Base-by-base conservation (phyloP, 2,113 vertebrate species). In the Talpa occidentalis region DNA sequence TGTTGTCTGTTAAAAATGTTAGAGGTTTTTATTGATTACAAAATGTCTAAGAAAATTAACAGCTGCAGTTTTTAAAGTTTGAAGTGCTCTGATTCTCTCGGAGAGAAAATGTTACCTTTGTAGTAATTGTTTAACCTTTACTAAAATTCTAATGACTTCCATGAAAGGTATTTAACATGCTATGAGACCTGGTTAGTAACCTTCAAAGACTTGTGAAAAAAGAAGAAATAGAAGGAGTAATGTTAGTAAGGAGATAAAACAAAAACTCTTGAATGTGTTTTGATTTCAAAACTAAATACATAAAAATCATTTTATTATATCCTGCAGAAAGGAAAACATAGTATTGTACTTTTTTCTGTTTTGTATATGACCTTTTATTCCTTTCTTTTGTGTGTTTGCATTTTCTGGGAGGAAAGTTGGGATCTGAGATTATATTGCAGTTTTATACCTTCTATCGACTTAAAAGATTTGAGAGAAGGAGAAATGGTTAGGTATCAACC, bases 41-140 rank as follows among this genome's bases (percentile, higher is more conserved):
- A 72, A 84, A 83, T 94, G 40, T 86, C 32, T 90, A 72, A 86
- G 62, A 95, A 96, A 93, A 64, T 78, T 90, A 90, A 59, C 37
- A 88, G 79, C 52, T 92, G 26, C 72, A 70, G 10, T 95, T 97
- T 97, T 95, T 93, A 87, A 93, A 94, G 76, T 94, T 49, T 96
- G 73, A 96, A 93, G 59, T 91, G 17, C 72, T 79, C 35, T 93
- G 52, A 84, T 91, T 74, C 40, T 94, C 60, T 93, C 56, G 86
- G 64, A 96, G 62, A 93, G 54, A 85, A 94, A 82, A 47, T 72
- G 12, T 80, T 94, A 78, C 15, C 42, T 91, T 95, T 94, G n/a
- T 95, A 52, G 85, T 76, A 78, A 76, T 59, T 28, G 47, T 87
- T 74, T 70, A n/a, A 90, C 6, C 7, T 91, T 95, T 79, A 74